Conservation (phyloP, 2,888 invertebrate species). For the Tachystola acroxantha region DNA sequence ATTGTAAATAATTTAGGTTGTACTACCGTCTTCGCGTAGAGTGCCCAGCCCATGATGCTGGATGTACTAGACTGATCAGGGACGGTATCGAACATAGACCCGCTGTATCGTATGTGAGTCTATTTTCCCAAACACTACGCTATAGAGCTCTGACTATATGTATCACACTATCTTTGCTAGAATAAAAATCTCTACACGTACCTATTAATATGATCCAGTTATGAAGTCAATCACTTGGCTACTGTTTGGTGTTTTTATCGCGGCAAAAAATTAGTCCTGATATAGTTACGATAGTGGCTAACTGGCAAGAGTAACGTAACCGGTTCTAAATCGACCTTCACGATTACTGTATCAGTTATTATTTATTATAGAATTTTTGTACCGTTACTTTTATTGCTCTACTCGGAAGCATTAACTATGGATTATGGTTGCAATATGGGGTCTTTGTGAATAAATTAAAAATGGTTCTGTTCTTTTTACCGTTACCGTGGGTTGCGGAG, state of each 20-base stretch:
- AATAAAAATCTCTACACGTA: too few species aligned
- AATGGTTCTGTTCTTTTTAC: too few species aligned
- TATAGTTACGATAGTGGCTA: constrained; percentile 14
- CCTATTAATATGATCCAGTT: constrained; percentile 41
- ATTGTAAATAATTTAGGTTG: too few species aligned
- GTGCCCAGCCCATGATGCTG: too few species aligned
- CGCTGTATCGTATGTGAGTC: too few species aligned
- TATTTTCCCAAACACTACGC: too few species aligned
- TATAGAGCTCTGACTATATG: too few species aligned
- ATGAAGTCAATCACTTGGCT: constrained; percentile 26
- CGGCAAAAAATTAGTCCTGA: constrained; percentile 45
- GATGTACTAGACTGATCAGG: too few species aligned
- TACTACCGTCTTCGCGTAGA: too few species aligned
- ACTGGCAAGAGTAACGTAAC: constrained; percentile 11
- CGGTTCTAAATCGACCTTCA: constrained; percentile 9
- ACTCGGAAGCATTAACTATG: background rate
- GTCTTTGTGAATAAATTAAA: background rate
- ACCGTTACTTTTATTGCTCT: constrained; percentile 7
- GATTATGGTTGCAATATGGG: background rate
- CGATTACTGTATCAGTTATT: constrained; percentile 4
- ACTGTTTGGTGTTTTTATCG: constrained; percentile 52
- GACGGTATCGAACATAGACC: too few species aligned
- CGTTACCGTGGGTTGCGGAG: background rate
- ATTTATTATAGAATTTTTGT: constrained; percentile 3
- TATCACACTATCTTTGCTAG: too few species aligned